phyloP scores from a whole-genome alignment of 2,888 invertebrate species.

The Lasioglossum calceatum region DNA sequence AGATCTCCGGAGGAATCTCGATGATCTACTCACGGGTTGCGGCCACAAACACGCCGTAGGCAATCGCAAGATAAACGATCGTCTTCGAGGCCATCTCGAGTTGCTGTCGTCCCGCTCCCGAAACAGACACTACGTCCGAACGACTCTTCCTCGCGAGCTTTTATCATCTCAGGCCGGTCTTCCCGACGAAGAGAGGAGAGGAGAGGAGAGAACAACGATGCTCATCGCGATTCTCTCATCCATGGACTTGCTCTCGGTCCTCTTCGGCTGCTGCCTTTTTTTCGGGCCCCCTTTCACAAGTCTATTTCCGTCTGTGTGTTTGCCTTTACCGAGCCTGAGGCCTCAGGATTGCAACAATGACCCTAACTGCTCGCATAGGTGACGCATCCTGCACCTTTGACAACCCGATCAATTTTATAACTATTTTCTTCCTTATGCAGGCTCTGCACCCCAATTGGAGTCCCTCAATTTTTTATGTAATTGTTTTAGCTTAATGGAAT shows the following conservation, averaged over 20 bases:
- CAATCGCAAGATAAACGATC: conserved; percentile 64
- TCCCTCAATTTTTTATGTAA: not conserved
- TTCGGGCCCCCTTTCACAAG: not conserved
- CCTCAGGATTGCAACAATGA: not conserved
- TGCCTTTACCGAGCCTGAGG: not conserved
- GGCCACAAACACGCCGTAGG: conserved; percentile 65
- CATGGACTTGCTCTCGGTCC: not conserved
- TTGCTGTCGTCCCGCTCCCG: conserved; percentile 66
- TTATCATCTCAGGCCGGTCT: conserved; percentile 73
- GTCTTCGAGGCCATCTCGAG: conserved; percentile 67
- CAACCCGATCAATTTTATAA: not conserved
- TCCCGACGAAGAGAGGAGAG: not conserved
- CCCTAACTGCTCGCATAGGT: not conserved
- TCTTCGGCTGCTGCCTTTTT: not conserved
- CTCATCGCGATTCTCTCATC: not conserved
- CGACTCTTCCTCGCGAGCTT: conserved; percentile 69
- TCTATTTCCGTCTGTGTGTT: conserved; percentile 7
- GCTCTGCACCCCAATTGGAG: no score
- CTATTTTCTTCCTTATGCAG: no score
- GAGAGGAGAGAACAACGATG: conserved; percentile 12
- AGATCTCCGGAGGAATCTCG: conserved; percentile 18
- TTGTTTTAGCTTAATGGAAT: not conserved
- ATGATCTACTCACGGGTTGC: conserved; percentile 69
- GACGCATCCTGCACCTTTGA: not conserved
- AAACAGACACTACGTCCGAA: conserved; percentile 72